phyloP scores from a whole-genome alignment of 2,113 vertebrate species.

The Dermatemys mawii region DNA sequence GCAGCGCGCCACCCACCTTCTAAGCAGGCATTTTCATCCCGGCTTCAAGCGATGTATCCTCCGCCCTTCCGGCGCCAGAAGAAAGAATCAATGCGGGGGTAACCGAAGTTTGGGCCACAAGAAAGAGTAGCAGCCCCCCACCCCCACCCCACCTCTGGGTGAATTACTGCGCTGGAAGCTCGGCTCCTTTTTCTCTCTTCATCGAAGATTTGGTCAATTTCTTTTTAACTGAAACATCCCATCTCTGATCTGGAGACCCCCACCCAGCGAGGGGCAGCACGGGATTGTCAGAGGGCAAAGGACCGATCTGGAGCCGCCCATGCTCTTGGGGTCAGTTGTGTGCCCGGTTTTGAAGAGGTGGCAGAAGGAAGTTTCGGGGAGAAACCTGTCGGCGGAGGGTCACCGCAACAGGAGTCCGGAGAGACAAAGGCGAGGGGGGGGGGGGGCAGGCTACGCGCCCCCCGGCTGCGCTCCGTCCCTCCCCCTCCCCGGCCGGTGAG shows the following conservation, averaged over 20 bases:
- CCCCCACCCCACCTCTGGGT: neutral
- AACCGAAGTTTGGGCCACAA: neutral
- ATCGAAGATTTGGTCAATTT: too few relatives aligned
- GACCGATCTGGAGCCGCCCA: neutral
- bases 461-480: too few relatives aligned
- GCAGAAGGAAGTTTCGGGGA: neutral
- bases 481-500: neutral
- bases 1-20: neutral
- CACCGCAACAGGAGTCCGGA: too few relatives aligned
- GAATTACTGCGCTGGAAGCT: neutral
- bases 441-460: too few relatives aligned
- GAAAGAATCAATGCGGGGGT: neutral
- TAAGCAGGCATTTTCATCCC: too few relatives aligned
- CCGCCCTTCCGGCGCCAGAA: too few relatives aligned
- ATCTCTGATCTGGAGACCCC: too few relatives aligned
- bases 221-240: too few relatives aligned
- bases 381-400: too few relatives aligned
- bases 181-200: neutral
- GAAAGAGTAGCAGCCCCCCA: neutral
- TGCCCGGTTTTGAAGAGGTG: neutral
- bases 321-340: neutral
- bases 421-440: neutral
- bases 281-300: neutral
- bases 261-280: too few relatives aligned
- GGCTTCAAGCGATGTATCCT: too few relatives aligned